Evolutionary conservation across 2,888 invertebrate species (phyloP).

Genomic region (Unio delphinus): DNA sequence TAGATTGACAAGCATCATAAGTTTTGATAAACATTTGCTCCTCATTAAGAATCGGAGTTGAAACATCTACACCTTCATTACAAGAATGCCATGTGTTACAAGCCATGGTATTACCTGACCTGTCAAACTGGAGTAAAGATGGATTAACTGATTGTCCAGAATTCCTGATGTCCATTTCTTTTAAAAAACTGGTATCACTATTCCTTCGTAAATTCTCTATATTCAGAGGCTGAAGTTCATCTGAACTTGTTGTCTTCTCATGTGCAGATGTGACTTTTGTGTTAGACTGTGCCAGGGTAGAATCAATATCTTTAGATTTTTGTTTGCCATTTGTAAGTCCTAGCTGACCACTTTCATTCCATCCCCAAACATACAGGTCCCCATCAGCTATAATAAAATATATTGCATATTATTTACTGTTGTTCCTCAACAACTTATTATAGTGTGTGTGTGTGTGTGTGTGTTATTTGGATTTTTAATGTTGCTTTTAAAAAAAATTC

Average conservation of each 20-base stretch:
- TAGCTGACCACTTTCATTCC: slow-evolving; percentile 90
- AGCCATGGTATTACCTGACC: background rate
- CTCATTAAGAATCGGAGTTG: too few species aligned
- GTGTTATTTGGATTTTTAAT: too few species aligned
- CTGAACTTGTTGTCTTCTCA: background rate
- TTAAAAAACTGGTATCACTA: background rate
- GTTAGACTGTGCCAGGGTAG: background rate
- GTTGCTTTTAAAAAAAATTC: too few species aligned
- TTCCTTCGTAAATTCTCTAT: background rate
- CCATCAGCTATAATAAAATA: slow-evolving; percentile 72
- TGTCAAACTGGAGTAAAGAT: background rate
- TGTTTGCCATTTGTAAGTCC: slow-evolving; percentile 74
- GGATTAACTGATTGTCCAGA: too few species aligned
- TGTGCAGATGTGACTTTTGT: too few species aligned
- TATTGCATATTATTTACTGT: background rate
- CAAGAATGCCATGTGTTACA: background rate
- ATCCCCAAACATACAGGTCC: slow-evolving; percentile 92
- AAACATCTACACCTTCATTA: background rate
- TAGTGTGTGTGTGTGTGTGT: background rate
- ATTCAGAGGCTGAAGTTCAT: background rate
- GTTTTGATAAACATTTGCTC: too few species aligned
- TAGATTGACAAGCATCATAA: too few species aligned
- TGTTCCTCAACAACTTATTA: background rate
- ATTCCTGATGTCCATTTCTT: background rate
- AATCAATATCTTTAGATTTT: background rate